Evolutionary conservation across 2,113 vertebrate species (phyloP).

Genomic region (Daubentonia madagascariensis): DNA sequence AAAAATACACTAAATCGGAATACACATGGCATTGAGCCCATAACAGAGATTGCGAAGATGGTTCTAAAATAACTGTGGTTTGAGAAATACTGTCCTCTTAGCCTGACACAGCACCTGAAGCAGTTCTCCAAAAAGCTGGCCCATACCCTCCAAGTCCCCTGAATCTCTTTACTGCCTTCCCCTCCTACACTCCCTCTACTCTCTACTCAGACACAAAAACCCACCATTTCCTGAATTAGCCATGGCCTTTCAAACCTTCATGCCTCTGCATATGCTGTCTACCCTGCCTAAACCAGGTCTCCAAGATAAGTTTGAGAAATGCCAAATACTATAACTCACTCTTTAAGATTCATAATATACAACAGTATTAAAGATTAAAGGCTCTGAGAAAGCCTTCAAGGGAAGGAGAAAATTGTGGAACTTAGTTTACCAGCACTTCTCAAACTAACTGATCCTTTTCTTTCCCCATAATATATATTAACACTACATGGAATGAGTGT

Average conservation of each 20-base stretch:
- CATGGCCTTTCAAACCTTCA: not conserved
- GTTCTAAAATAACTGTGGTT: not conserved
- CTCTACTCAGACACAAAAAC: not conserved
- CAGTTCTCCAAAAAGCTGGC: not conserved
- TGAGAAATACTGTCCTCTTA: not conserved
- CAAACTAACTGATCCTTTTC: not conserved
- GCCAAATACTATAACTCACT: not conserved
- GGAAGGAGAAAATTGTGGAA: not conserved
- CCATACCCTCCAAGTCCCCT: not conserved
- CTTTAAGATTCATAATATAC: not conserved
- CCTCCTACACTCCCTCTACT: not conserved
- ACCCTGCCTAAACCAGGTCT: not conserved
- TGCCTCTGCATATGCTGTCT: not conserved
- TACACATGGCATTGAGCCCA: not conserved
- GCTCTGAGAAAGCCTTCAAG: not conserved
- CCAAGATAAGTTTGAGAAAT: not conserved
- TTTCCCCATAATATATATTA: not conserved
- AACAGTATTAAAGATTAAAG: not conserved
- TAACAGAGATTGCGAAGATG: not conserved
- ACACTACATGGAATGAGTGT: not conserved
- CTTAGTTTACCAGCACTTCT: not conserved
- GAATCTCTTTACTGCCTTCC: not conserved
- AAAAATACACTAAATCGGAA: slow-evolving; percentile 10
- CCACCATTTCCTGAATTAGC: not conserved
- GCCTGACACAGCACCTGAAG: not conserved